Evolutionary conservation across 2,888 invertebrate species (phyloP).

Genomic region (Athetis lepigone): DNA sequence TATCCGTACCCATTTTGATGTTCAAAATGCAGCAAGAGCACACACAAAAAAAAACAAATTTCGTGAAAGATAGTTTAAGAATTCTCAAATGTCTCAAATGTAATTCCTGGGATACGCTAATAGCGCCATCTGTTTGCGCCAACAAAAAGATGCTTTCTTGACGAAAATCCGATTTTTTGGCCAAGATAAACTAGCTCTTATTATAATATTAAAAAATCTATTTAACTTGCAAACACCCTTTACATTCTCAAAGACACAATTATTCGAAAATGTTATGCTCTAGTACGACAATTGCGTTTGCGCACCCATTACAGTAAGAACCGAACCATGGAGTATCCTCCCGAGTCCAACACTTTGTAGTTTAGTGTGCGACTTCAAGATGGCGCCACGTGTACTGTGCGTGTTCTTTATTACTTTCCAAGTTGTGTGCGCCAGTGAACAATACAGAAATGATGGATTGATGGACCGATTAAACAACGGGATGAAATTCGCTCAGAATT

Average conservation of each 20-base stretch:
- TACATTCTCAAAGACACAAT: constrained; percentile 68
- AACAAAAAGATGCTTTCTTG: background rate
- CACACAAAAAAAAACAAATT: too few species aligned
- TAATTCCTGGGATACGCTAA: too few species aligned
- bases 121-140: constrained; percentile 69
- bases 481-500: constrained; percentile 85
- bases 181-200: background rate
- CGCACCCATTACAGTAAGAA: constrained; percentile 77
- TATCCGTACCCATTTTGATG: too few species aligned
- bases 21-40: too few species aligned
- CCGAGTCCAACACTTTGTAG: constrained; percentile 69
- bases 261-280: constrained; percentile 78
- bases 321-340: constrained; percentile 74
- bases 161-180: too few species aligned
- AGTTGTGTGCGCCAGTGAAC: constrained; percentile 69
- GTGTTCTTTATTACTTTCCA: constrained; percentile 69
- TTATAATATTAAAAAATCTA: background rate
- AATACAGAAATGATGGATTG: constrained; percentile 76
- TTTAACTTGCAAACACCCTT: constrained; percentile 68
- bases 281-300: constrained; percentile 77
- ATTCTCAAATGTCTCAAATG: too few species aligned
- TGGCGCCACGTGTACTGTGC: constrained; percentile 79
- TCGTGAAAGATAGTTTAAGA: too few species aligned
- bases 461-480: constrained; percentile 82
- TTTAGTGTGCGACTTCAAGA: constrained; percentile 75